A percentile compares a stretch with the other conserved stretches of the same genome.
phyloP scores from a whole-genome alignment of 2,888 invertebrate genomes.

The Poecilobothrus nobilitatus region DNA sequence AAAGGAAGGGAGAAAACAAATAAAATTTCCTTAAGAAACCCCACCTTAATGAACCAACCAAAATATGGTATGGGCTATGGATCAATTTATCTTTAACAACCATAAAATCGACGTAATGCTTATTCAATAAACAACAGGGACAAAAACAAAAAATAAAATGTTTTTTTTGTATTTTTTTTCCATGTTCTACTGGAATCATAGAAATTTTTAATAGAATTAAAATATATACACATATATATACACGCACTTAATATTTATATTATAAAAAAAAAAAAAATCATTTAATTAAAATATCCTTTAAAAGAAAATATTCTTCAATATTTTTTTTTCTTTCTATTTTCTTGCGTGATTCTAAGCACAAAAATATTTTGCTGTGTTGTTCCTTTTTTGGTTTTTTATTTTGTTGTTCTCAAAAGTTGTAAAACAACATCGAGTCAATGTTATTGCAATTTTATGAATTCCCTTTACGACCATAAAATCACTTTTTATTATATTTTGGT shows the following conservation, averaged over 20 bases:
- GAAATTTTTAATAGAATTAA: background rate
- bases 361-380: background rate
- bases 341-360: too few relatives aligned
- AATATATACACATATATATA: background rate
- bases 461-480: slow-evolving; percentile 4
- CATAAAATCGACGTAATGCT: slow-evolving; percentile 1
- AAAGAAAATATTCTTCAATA: too few relatives aligned
- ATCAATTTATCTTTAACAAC: slow-evolving; percentile 6
- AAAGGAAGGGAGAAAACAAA: background rate
- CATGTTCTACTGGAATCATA: background rate
- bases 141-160: background rate
- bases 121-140: background rate
- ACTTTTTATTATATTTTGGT: background rate
- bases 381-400: background rate
- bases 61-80: background rate
- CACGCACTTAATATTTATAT: background rate
- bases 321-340: too few relatives aligned
- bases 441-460: slow-evolving; percentile 4
- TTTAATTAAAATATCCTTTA: too few relatives aligned
- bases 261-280: background rate
- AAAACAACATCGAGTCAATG: background rate
- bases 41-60: too few relatives aligned
- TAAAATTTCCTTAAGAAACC: background rate
- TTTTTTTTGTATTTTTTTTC: background rate
- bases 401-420: background rate